Base-by-base conservation (phyloP, 1,140 invertebrate species). In the Drosophila watanabei region DNA sequence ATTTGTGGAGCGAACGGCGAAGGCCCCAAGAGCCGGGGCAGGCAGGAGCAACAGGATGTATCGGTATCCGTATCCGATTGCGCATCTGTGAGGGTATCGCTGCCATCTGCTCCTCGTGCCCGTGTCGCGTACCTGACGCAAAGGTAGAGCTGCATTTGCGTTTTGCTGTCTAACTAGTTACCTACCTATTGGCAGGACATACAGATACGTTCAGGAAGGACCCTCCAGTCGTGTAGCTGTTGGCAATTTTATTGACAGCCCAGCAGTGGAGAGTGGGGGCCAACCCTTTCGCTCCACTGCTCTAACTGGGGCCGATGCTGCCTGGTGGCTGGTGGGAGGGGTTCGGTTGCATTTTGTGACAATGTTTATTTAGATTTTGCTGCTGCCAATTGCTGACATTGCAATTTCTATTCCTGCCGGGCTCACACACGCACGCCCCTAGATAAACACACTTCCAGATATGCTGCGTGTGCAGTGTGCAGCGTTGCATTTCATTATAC, bases 351-450 rank as follows among this genome's bases (percentile, higher is more conserved):
- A 91, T 91, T 89, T 91, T 90, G 86, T 91, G 86, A 90, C 86
- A 90, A 91, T 90, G 86, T 90, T 90, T 90, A 90, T 90, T 90
- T 90, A 90, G 86, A 91, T 90, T 90, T 90, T 90, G 85, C 86
- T 77, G 87, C 87, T 90, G 86, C 86, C 86, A 90, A 90, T 90
- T 90, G 86, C 86, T 90, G 86, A 90, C 86, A 90, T 90, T 91
- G 86, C 86, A 90, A 90, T 90, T 90, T 90, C 86, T 90, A 90
- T 90, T 90, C 86, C 82, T 79, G 66, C 66, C 85, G 73, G 75
- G 65, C 56, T 62, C 73, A 51, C 70, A 72, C 69, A 73, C 71
- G 71, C 71, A 69, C 54, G 66, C 64, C 52, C 46, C 46, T 46
- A 54, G 75, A 76, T 56, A 51, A 61, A 59, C 61, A 72, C 59